Evolutionary conservation across 2,797 vertebrate species (phyloP).

Genomic region (Rachycentron canadum): DNA sequence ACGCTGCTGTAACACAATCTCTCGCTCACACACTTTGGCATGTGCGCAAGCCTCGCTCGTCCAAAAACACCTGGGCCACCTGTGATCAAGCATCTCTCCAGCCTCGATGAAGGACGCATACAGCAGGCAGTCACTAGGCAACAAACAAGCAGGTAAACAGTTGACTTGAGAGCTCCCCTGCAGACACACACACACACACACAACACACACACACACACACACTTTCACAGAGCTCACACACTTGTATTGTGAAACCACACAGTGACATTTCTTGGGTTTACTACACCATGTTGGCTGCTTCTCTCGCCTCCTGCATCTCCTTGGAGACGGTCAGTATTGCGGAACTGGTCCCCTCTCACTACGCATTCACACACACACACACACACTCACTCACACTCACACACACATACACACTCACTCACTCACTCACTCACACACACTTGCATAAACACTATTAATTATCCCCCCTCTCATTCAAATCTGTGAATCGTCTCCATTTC

Average conservation of each 20-base stretch:
- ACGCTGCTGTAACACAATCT: slow-evolving; percentile 7
- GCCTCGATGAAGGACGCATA: neutral
- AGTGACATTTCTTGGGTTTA: slow-evolving; percentile 53
- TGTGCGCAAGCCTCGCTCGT: neutral
- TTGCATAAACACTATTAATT: slow-evolving; percentile 65
- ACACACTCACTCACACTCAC: slow-evolving; percentile 20
- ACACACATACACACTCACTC: slow-evolving; percentile 25
- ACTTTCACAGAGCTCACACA: neutral
- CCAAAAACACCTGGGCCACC: slow-evolving; percentile 53
- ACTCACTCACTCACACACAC: too few species aligned
- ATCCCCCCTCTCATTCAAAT: slow-evolving; percentile 64
- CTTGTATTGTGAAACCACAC: slow-evolving; percentile 35
- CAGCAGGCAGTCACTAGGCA: slow-evolving; percentile 54
- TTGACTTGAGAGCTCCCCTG: slow-evolving; percentile 13
- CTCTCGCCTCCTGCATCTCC: slow-evolving; percentile 69
- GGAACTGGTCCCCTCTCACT: slow-evolving; percentile 2
- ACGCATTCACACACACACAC: slow-evolving; percentile 18
- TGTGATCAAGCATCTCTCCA: slow-evolving; percentile 21
- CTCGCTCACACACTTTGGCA: neutral
- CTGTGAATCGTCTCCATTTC: slow-evolving; percentile 58
- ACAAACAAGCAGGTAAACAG: slow-evolving; percentile 57
- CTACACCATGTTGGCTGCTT: slow-evolving; percentile 62
- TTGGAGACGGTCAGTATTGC: slow-evolving; percentile 66
- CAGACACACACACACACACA: slow-evolving; percentile 10
- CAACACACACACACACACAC: slow-evolving; percentile 17